Evolutionary conservation across 2,797 vertebrate genomes (phyloP).

Genomic region (Trachops cirrhosus): DNA sequence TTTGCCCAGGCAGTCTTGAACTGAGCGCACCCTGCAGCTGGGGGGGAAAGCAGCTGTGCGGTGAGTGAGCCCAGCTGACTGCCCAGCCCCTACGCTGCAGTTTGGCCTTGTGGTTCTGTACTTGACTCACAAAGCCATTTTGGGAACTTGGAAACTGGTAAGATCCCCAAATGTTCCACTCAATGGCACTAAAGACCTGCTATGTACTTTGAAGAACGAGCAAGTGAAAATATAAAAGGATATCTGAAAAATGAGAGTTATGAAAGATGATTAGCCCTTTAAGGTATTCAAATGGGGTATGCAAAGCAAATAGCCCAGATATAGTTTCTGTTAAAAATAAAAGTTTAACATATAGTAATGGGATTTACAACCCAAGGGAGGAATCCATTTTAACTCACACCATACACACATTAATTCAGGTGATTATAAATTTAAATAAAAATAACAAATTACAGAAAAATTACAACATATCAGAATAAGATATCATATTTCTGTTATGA

Average conservation of each 20-base stretch:
- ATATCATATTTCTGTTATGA: not conserved
- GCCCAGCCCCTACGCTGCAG: not conserved
- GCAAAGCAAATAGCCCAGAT: not conserved
- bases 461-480: not conserved
- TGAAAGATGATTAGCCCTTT: not conserved
- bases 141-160: not conserved
- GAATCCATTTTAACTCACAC: not conserved
- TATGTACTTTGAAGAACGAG: not conserved
- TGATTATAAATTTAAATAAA: not conserved
- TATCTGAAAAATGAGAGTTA: not conserved
- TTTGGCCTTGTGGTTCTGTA: not conserved
- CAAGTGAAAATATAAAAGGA: not conserved
- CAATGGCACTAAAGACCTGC: not conserved
- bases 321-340: not conserved
- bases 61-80: not conserved
- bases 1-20: not conserved
- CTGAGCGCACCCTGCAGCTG: rapidly evolving
- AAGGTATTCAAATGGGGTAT: not conserved
- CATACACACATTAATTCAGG: not conserved
- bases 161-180: not conserved
- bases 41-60: rapidly evolving
- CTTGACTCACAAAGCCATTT: not conserved
- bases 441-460: not conserved
- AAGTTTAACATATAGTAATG: not conserved
- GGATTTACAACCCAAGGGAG: not conserved